Base-by-base conservation (phyloP, 2,113 vertebrate genomes). In the Podocnemis expansa region DNA sequence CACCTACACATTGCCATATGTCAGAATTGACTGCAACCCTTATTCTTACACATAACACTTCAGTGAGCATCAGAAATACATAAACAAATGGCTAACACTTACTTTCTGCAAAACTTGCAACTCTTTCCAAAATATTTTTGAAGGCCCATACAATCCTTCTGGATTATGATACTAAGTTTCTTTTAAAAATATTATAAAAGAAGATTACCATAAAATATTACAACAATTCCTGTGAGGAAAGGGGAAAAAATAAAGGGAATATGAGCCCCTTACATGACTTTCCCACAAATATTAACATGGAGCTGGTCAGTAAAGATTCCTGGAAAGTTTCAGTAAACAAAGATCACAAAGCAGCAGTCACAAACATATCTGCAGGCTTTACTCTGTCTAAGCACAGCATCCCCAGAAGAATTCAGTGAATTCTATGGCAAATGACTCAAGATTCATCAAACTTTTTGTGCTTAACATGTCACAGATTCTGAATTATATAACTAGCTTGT, bases 401-500 rank as follows among this genome's bases (percentile, higher is more conserved):
- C 14, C 49, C 87, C 86, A 93, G 58, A 51, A 97, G 93, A 95
- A 84, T 51, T 93, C 94, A 96, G 51, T 89, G 93, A 95, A 94
- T 96, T 96, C 94, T 93, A 90, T 87, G 91, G 85, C 75, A 93
- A 97, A 91, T 97, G 43, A 97, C 83, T 97, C 94, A 93, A 96
- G 93, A 96, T 78, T 94, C 84, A 91, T 41, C 80, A 91, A 97
- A 82, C 52, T 96, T 94, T 93, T 93, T 96, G 87, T 93, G 79
- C 91, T 95, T 89, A 97, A 96, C 89, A 87, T 96, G 97, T 94
- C 84, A 84, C 43, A 95, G 94, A 94, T 93, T 97, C 95, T 91
- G 93, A 89, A 96, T 97, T 97, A 98, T 86, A 97, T 96, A 98
- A 97, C 90, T 89, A 95, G 90, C 54, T 96, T 95, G 88, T 86